Evolutionary conservation across 2,888 invertebrate genomes (phyloP).

Genomic region (Clanis bilineata): DNA sequence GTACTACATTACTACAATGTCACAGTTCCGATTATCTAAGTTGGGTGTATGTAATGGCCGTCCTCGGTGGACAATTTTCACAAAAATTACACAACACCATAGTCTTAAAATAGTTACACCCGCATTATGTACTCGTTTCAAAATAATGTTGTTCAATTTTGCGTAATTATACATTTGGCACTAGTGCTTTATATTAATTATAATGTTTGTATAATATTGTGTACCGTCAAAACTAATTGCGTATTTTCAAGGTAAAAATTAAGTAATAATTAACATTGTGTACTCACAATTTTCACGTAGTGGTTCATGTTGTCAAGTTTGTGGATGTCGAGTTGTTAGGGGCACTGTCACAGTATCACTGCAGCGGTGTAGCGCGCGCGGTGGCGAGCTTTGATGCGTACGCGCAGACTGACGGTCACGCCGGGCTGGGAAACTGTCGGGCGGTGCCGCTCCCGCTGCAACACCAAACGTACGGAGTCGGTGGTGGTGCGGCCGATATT

Average conservation of each 20-base stretch:
- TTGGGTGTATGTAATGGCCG: slow-evolving; percentile 3
- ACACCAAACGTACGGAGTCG: slow-evolving; percentile 52
- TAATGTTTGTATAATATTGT: neutral
- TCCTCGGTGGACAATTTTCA: slow-evolving; percentile 5
- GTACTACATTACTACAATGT: slow-evolving; percentile 9
- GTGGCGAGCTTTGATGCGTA: slow-evolving; percentile 54
- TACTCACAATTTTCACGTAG: slow-evolving; percentile 72
- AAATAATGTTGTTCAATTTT: neutral
- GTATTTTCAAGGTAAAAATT: neutral
- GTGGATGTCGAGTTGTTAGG: slow-evolving; percentile 28
- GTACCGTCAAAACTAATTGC: neutral
- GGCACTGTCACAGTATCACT: slow-evolving; percentile 70
- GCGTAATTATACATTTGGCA: neutral
- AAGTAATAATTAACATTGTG: neutral
- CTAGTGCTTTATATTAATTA: neutral
- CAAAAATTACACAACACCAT: neutral
- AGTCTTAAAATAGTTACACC: neutral
- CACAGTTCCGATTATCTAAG: slow-evolving; percentile 2
- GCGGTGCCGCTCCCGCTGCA: slow-evolving; percentile 57
- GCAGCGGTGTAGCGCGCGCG: slow-evolving; percentile 44
- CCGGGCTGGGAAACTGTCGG: slow-evolving; percentile 42
- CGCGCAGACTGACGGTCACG: slow-evolving; percentile 56
- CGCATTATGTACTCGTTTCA: neutral
- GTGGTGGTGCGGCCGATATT: slow-evolving; percentile 64
- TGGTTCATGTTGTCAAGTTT: slow-evolving; percentile 57